A percentile compares a stretch with the other conserved stretches of the same genome.
Conservation (phyloP, 53 echinoderm and acorn worm species). For the Holothuria leucospilota region DNA sequence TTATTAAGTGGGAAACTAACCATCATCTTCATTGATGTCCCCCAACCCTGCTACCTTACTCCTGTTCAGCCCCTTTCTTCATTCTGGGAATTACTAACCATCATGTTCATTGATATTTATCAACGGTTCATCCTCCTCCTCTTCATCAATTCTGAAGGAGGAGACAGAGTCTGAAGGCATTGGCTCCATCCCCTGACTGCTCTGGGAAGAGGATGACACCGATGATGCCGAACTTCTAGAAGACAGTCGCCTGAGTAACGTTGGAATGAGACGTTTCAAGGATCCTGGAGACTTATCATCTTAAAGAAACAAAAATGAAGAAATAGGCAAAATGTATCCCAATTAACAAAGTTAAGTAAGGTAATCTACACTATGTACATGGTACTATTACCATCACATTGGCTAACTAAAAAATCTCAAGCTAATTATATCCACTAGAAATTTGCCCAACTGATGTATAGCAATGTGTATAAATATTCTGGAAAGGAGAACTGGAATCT, state of each 20-base stretch:
- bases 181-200: neutral
- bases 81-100: neutral
- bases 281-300: neutral
- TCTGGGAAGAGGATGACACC: constrained; percentile 4
- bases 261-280: constrained; percentile 1
- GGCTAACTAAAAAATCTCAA: too few relatives aligned
- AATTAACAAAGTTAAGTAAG: too few relatives aligned
- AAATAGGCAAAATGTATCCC: too few relatives aligned
- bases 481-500: too few relatives aligned
- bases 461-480: too few relatives aligned
- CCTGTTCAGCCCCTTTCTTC: too few relatives aligned
- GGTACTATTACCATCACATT: too few relatives aligned
- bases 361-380: too few relatives aligned
- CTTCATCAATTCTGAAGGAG: constrained; percentile 33
- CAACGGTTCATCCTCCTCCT: constrained; percentile 27
- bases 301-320: neutral
- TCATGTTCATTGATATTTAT: constrained; percentile 24
- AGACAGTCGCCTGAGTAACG: neutral
- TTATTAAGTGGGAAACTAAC: neutral
- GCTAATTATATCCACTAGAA: too few relatives aligned
- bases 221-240: constrained; percentile 4
- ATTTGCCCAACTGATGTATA: too few relatives aligned
- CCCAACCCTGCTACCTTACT: too few relatives aligned
- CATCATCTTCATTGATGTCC: neutral
- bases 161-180: constrained; percentile 1